phyloP scores from a whole-genome alignment of 2,888 invertebrate species.

The Metallyticus violacea region DNA sequence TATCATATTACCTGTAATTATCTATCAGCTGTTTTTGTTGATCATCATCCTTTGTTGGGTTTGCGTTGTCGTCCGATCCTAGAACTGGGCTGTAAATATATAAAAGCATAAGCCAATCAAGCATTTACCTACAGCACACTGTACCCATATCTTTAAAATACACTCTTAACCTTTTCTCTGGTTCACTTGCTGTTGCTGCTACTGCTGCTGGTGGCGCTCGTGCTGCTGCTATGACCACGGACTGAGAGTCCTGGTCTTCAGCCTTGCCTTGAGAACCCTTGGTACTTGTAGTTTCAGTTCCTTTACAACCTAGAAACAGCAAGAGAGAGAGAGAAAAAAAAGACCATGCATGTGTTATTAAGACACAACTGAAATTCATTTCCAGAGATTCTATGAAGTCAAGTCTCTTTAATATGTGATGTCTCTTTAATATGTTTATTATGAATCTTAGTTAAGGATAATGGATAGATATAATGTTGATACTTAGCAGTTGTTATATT shows the following conservation, averaged over 20 bases:
- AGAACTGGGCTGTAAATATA: not conserved
- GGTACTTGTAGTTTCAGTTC: not conserved
- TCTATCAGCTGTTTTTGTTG: conserved; percentile 11
- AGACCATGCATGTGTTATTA: no score
- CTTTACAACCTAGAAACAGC: not conserved
- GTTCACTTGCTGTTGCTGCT: not conserved
- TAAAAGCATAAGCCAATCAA: not conserved
- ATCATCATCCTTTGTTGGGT: conserved; percentile 1
- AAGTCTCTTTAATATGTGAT: no score
- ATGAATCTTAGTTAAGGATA: no score
- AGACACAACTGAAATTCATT: no score
- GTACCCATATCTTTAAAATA: not conserved
- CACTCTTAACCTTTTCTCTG: not conserved
- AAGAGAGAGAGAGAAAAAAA: no score
- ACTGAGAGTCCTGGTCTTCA: not conserved
- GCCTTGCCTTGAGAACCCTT: conserved; percentile 1
- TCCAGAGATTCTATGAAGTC: no score
- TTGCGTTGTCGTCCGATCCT: conserved; percentile 18
- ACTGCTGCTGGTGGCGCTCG: not conserved
- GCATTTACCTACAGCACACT: not conserved
- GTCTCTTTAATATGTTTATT: no score
- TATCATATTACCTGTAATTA: conserved; percentile 9
- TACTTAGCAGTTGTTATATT: no score
- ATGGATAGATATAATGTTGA: no score
- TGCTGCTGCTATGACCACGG: not conserved